These are phyloP conservation scores for Saguinus imperator DNA, from an alignment of 2,113 vertebrate genomes.

Conservation along the genomic window DNA sequence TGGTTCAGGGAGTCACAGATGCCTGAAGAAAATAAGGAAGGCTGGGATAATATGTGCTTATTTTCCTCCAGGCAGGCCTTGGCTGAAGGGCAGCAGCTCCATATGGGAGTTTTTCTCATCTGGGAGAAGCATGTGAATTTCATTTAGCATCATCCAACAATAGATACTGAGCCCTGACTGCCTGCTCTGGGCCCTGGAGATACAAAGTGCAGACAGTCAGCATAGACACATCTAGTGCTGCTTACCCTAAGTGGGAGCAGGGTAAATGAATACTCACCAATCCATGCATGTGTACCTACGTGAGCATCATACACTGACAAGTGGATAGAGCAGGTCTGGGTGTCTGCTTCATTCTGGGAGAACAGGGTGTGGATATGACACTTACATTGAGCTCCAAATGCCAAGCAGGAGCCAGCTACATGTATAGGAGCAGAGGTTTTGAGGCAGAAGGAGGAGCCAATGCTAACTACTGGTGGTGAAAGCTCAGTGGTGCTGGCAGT, in stretches of 20 bases:
- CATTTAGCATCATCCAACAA: neutral
- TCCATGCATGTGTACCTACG: too few species aligned
- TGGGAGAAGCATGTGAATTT: neutral
- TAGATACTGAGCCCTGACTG: too few species aligned
- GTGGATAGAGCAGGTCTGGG: neutral
- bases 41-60: neutral
- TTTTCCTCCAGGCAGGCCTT: neutral
- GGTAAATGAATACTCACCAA: neutral
- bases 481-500: neutral
- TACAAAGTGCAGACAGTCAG: neutral
- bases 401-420: neutral
- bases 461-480: neutral
- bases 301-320: neutral
- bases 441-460: neutral
- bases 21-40: neutral
- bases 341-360: neutral
- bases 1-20: neutral
- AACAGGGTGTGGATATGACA: neutral
- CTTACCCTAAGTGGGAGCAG: too few species aligned
- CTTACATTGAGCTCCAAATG: neutral
- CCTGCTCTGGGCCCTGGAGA: too few species aligned
- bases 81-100: neutral
- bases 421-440: neutral
- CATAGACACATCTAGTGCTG: too few species aligned
- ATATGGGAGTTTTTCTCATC: fast-evolving